A percentile compares a stretch with the other conserved stretches of the same genome.
Conservation (phyloP, 2,113 vertebrate species). For the Cryptomyrus ogoouensis region DNA sequence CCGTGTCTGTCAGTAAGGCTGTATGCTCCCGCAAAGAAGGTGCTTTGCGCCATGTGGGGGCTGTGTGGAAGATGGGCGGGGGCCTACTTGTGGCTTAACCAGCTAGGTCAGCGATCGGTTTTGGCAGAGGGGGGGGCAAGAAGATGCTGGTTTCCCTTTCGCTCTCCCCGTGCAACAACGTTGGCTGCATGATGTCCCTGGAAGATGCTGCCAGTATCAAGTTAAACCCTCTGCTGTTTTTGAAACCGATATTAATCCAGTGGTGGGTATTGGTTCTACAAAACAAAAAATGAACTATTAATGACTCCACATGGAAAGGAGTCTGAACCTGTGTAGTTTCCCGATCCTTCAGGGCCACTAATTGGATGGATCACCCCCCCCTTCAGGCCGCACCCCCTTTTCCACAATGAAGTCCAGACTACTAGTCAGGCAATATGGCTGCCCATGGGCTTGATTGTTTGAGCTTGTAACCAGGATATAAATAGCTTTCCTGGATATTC, state of each 20-base stretch:
- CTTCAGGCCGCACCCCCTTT: neutral
- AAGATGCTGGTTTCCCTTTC: neutral
- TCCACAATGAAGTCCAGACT: neutral
- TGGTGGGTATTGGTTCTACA: neutral
- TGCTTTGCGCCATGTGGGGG: constrained; percentile 5
- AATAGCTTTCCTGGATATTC: neutral
- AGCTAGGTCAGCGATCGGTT: constrained; percentile 17
- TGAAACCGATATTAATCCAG: neutral
- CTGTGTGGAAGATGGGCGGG: neutral
- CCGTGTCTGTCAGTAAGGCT: neutral
- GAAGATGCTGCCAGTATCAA: neutral
- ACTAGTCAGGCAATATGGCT: neutral
- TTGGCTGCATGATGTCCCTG: constrained; percentile 26
- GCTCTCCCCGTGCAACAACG: neutral
- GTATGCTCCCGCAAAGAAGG: neutral
- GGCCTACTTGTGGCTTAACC: constrained; percentile 7
- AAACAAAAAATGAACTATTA: neutral
- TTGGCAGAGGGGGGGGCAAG: neutral
- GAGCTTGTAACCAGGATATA: neutral
- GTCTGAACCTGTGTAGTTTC: neutral
- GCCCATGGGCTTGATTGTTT: neutral
- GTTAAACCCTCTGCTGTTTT: neutral
- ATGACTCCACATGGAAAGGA: neutral
- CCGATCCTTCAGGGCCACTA: neutral
- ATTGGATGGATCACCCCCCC: neutral